phyloP scores from a whole-genome alignment of 2,113 vertebrate species.

The Nerophis lumbriciformis region DNA sequence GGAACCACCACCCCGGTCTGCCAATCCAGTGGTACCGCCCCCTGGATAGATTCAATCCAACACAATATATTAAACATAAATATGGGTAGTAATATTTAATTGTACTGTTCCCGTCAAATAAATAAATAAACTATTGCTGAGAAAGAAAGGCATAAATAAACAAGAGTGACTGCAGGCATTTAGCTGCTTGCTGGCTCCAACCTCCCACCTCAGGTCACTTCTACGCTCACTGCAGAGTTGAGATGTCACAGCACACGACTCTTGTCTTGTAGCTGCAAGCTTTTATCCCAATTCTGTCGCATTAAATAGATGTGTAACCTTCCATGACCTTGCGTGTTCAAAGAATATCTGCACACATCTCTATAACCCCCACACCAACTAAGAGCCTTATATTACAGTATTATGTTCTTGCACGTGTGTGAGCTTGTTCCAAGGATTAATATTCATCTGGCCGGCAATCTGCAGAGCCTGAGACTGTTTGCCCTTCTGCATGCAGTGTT shows the following conservation, averaged over 20 bases:
- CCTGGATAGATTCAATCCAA: too few species aligned
- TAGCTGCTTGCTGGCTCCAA: too few species aligned
- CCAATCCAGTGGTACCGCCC: too few species aligned
- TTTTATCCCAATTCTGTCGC: background rate
- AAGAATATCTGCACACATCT: background rate
- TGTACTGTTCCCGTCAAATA: too few species aligned
- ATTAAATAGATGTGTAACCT: background rate
- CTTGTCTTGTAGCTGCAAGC: background rate
- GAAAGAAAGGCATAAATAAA: background rate
- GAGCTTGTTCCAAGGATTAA: slow-evolving; percentile 48
- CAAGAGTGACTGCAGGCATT: background rate
- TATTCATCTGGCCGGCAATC: slow-evolving; percentile 36
- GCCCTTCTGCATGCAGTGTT: slow-evolving; percentile 18
- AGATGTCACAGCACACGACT: slow-evolving; percentile 5
- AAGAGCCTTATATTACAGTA: slow-evolving; percentile 30
- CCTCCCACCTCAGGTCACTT: background rate
- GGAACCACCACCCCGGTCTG: too few species aligned
- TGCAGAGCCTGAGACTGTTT: slow-evolving; percentile 8
- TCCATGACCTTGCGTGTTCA: background rate
- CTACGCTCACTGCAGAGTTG: slow-evolving; percentile 4
- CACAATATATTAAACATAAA: too few species aligned
- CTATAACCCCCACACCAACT: slow-evolving; percentile 20
- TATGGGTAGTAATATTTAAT: too few species aligned
- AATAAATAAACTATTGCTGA: too few species aligned
- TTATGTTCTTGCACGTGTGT: slow-evolving; percentile 34